These are phyloP conservation scores for Rhodinocichla rosea DNA, from an alignment of 2,113 vertebrate genomes.

Conservation along the genomic window DNA sequence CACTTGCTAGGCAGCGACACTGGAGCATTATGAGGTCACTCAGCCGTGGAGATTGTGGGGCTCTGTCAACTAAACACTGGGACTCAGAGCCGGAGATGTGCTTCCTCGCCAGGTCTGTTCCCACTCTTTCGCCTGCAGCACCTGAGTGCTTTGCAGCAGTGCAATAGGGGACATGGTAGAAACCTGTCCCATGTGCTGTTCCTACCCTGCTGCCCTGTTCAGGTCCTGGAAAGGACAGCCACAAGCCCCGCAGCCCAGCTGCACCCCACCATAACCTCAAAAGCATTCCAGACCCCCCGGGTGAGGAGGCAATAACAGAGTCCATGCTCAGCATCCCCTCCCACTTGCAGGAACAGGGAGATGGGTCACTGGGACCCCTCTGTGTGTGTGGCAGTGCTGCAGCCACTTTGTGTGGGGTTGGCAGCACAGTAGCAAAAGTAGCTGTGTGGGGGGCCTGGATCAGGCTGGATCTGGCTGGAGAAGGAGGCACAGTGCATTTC, in stretches of 20 bases:
- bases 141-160: not conserved
- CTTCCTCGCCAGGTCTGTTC: rapidly evolving
- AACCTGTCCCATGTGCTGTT: rapidly evolving
- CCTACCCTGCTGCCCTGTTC: not conserved
- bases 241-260: not conserved
- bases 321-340: not conserved
- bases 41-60: rapidly evolving
- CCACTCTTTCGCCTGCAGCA: not conserved
- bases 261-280: not conserved
- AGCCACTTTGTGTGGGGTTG: not conserved
- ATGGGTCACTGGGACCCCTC: not conserved
- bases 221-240: not conserved
- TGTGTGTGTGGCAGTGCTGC: not conserved
- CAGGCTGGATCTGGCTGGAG: not conserved
- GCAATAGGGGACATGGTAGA: rapidly evolving
- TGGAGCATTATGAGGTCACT: not conserved
- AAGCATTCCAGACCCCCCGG: not conserved
- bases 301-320: not conserved
- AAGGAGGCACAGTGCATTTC: not conserved
- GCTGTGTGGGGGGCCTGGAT: not conserved
- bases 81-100: not conserved
- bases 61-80: not conserved
- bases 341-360: rapidly evolving
- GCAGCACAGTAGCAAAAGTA: constrained; percentile 12
- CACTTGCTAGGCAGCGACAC: rapidly evolving